A percentile compares a stretch with the other conserved stretches of the same genome.
phyloP scores from a whole-genome alignment of 2,888 invertebrate genomes.

The Lamellibrachia columna region DNA sequence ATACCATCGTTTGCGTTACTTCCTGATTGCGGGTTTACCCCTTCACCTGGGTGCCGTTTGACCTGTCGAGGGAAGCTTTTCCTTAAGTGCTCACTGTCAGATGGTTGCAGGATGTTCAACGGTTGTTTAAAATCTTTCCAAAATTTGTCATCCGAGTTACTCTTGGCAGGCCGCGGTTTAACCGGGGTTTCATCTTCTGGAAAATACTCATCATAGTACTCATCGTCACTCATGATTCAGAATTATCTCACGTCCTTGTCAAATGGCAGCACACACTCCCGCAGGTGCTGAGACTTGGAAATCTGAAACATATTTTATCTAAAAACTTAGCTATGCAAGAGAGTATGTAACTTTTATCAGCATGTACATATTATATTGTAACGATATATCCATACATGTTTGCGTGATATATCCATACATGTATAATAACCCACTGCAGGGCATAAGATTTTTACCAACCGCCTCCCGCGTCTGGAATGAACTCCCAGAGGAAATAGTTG shows the following conservation, averaged over 20 bases:
- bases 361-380: neutral
- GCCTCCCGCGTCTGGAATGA: too few relatives aligned
- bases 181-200: neutral
- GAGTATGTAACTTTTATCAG: neutral
- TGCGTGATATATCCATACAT: too few relatives aligned
- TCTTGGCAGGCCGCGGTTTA: neutral
- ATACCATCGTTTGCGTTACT: too few relatives aligned
- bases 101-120: neutral
- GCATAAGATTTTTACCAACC: too few relatives aligned
- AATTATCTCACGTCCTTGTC: neutral
- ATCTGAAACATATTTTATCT: neutral
- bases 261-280: neutral
- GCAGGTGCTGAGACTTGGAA: neutral
- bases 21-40: too few relatives aligned
- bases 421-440: too few relatives aligned
- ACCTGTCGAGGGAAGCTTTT: too few relatives aligned
- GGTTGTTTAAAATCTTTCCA: neutral
- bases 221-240: neutral
- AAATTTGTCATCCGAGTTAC: neutral
- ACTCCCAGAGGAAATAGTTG: too few relatives aligned
- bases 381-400: too few relatives aligned
- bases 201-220: neutral
- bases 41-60: too few relatives aligned
- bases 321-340: neutral
- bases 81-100: neutral